Percentiles rank a stretch among this genome's conserved stretches.
These are phyloP conservation scores for Lacanobia oleracea DNA, from an alignment of 2,888 invertebrate species.

Conservation along the genomic window DNA sequence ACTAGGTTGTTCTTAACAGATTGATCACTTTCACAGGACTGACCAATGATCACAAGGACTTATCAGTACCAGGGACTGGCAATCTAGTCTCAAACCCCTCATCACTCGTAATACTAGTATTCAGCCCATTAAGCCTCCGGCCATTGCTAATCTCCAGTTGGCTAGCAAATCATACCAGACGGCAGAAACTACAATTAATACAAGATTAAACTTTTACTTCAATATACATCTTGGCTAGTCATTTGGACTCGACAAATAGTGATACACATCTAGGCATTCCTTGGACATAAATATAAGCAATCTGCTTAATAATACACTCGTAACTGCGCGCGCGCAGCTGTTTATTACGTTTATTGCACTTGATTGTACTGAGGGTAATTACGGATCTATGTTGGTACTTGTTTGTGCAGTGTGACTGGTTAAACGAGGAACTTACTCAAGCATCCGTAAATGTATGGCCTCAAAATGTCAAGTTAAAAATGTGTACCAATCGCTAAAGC, in stretches of 20 bases:
- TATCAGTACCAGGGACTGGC: neutral
- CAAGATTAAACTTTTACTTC: constrained; percentile 28
- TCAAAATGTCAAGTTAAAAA: too few species aligned
- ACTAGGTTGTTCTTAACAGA: too few species aligned
- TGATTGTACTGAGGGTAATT: constrained; percentile 54
- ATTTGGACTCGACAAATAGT: constrained; percentile 29
- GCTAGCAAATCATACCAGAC: constrained; percentile 2
- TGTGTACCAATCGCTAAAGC: too few species aligned
- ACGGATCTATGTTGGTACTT: constrained; percentile 16
- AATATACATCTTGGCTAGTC: constrained; percentile 30
- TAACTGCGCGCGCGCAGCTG: constrained; percentile 56
- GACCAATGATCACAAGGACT: too few species aligned
- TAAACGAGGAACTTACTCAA: constrained; percentile 3
- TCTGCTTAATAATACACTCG: constrained; percentile 54
- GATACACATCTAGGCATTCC: constrained; percentile 44
- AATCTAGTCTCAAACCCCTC: neutral
- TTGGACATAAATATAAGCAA: constrained; percentile 51
- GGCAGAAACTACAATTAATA: constrained; percentile 9
- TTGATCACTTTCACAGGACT: too few species aligned
- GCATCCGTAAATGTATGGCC: neutral
- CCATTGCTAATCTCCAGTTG: constrained; percentile 1
- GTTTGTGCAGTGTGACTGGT: constrained; percentile 8
- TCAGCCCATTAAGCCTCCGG: neutral
- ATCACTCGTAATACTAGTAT: neutral
- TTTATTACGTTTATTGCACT: constrained; percentile 55